phyloP scores from a whole-genome alignment of 2,797 vertebrate species.

The Ispidina picta region DNA sequence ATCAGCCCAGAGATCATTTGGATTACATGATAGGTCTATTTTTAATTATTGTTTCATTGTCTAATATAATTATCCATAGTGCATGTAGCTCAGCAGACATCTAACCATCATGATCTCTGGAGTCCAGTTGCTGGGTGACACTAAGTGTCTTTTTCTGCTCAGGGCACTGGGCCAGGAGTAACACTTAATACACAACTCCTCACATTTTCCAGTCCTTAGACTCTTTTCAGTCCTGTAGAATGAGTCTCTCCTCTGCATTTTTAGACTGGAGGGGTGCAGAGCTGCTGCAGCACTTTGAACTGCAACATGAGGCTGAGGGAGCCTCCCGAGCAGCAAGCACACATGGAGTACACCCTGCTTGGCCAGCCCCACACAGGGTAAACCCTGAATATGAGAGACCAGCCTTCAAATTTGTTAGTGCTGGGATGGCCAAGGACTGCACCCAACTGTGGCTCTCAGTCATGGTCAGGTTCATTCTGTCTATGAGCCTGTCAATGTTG shows the following conservation, averaged over 20 bases:
- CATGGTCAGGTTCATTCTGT: not conserved
- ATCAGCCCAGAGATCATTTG: not conserved
- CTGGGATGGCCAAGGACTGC: not conserved
- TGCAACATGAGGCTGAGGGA: not conserved
- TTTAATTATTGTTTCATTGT: not conserved
- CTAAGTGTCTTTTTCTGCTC: not conserved
- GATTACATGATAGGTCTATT: not conserved
- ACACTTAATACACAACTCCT: not conserved
- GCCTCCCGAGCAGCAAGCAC: not conserved
- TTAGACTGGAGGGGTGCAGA: not conserved
- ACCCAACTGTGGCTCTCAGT: accelerated
- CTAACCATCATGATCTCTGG: accelerated
- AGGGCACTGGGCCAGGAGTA: not conserved
- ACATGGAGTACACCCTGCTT: too few relatives aligned
- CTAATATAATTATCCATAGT: not conserved
- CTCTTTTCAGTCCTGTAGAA: not conserved
- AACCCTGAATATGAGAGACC: not conserved
- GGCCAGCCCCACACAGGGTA: not conserved
- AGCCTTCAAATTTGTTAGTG: not conserved
- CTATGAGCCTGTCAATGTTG: not conserved
- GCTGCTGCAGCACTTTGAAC: not conserved
- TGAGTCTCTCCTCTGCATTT: not conserved
- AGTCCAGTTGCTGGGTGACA: not conserved
- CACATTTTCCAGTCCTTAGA: not conserved
- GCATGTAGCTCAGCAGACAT: not conserved